phyloP scores from a whole-genome alignment of 2,888 invertebrate species.

The Dermolepida albohirtum region DNA sequence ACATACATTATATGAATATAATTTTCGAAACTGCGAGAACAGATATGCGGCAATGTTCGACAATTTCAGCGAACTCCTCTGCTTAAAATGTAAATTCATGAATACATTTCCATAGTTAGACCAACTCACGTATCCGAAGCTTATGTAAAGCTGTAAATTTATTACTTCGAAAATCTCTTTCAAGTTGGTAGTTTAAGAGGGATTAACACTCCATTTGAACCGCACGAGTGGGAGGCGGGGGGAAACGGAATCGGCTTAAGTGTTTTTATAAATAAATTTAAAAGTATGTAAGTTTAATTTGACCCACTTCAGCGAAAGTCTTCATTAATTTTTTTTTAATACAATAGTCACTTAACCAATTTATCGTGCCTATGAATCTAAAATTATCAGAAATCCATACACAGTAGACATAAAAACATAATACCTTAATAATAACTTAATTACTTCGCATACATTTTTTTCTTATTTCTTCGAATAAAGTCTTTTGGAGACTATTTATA shows the following conservation, averaged over 20 bases:
- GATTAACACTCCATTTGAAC: conserved; percentile 71
- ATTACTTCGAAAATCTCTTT: conserved; percentile 70
- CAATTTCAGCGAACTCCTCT: conserved; percentile 29
- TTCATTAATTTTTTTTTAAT: no score
- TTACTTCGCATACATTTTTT: no score
- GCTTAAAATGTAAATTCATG: conserved; percentile 42
- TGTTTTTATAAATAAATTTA: conserved; percentile 33
- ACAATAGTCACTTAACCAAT: no score
- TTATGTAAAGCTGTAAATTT: conserved; percentile 73
- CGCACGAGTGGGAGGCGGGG: conserved; percentile 50
- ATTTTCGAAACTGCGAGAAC: conserved; percentile 7
- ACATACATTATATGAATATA: no score
- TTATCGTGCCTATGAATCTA: no score
- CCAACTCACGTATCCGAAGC: conserved; percentile 65
- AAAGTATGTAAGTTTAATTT: no score
- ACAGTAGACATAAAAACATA: no score
- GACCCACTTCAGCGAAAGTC: no score
- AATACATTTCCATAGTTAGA: conserved; percentile 57
- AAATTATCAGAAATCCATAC: no score
- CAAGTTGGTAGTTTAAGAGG: conserved; percentile 66
- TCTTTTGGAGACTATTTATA: no score
- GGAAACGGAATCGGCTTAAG: conserved; percentile 8
- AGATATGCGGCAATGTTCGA: conserved; percentile 34
- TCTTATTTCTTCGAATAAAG: no score
- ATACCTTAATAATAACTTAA: no score